Conservation (phyloP, 2,888 invertebrate genomes). For the Electrophaes corylata region DNA sequence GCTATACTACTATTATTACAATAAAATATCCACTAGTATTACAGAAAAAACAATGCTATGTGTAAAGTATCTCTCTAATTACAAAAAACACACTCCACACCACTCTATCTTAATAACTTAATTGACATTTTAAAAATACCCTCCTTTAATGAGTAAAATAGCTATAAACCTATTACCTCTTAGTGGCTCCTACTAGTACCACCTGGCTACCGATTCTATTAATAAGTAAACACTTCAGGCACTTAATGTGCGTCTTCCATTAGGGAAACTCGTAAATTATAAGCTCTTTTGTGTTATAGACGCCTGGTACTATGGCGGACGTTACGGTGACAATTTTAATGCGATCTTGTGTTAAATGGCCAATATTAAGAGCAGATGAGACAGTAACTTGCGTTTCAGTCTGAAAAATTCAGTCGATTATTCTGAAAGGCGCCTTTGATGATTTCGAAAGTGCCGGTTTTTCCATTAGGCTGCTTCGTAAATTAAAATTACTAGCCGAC, state of each 20-base stretch:
- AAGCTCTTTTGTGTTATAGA: constrained; percentile 64
- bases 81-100: constrained; percentile 31
- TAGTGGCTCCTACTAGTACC: constrained; percentile 49
- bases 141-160: constrained; percentile 57
- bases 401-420: constrained; percentile 6
- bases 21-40: too few relatives aligned
- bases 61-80: constrained; percentile 15
- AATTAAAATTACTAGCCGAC: too few relatives aligned
- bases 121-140: constrained; percentile 52
- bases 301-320: constrained; percentile 57
- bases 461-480: constrained; percentile 8
- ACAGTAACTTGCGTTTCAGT: constrained; percentile 4
- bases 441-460: not conserved
- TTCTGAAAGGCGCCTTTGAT: constrained; percentile 4
- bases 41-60: constrained; percentile 4
- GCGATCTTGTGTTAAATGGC: constrained; percentile 41
- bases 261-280: constrained; percentile 77
- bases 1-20: too few relatives aligned
- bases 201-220: constrained; percentile 79
- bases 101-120: constrained; percentile 38
- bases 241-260: constrained; percentile 80
- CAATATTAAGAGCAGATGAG: constrained; percentile 23
- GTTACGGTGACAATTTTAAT: constrained; percentile 46
- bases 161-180: constrained; percentile 70
- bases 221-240: constrained; percentile 76